Base-by-base conservation (phyloP, 2,113 vertebrate genomes). In the Pseudopodoces humilis region DNA sequence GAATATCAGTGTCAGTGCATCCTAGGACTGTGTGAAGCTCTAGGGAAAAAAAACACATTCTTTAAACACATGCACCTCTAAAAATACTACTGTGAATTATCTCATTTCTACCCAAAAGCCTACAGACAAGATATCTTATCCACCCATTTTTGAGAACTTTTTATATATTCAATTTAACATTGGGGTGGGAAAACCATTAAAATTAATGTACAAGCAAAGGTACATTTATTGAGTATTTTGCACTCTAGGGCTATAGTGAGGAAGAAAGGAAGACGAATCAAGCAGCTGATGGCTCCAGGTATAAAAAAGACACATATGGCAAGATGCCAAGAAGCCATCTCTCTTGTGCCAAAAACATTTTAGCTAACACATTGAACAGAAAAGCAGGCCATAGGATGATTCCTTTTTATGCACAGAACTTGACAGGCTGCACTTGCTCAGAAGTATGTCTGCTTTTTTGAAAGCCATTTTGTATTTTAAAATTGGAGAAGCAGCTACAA, bases 331-430 rank as follows among this genome's bases (percentile, higher is more conserved):
- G 37, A 17, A 83, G 33, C 22, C 47, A 52, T 56, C 24, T 67
- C 62, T 72, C 39, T 64, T 31, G 59, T 86, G 85, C 75, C 92
- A 96, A 77, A 86, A 95, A 52, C 10, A 68, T 74, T 91, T 67
- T 81, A 92, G n/a, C 44, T 77, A 83, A 90, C 63, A 80, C 33
- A 41, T 1, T 92, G 75, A 92, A 83, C 35, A 67, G 39, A 77
- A 71, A 93, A 96, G 31, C 77, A 86, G 83, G 83, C 92, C 93
- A 90, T 60, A 75, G 9, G 43, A 86, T 86, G 58, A 84, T 88
- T 89, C 85, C 41, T 55, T 82, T 94, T 92, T 41, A 58, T 4
- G 18, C 72, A 46, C 80, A 82, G 17, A 41, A 56, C 41, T 82
- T 95, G 91, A 83, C 68, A 92, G 50, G n/a, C 82, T 95, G 59